phyloP scores from a whole-genome alignment of 2,113 vertebrate genomes.

The Gorilla gorilla region DNA sequence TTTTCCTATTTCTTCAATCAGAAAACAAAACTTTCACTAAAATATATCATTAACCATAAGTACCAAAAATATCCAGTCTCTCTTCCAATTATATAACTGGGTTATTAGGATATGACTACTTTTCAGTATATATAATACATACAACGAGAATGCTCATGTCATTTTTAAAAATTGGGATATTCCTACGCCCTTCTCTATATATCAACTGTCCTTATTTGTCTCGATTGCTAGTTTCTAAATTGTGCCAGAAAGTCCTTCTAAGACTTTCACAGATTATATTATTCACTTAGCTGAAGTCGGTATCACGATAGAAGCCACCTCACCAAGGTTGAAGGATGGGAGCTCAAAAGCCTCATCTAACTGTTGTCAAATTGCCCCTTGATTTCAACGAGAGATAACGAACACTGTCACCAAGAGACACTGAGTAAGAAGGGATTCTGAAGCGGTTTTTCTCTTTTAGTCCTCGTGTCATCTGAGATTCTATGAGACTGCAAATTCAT shows the following conservation, averaged over 20 bases:
- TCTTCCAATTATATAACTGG: not conserved
- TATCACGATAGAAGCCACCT: not conserved
- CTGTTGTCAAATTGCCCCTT: not conserved
- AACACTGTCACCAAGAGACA: not conserved
- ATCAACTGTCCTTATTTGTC: not conserved
- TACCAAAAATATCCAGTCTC: not conserved
- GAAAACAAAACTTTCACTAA: conserved; percentile 36
- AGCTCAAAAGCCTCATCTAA: not conserved
- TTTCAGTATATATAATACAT: not conserved
- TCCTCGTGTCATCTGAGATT: not conserved
- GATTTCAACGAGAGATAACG: not conserved
- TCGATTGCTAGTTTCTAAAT: not conserved
- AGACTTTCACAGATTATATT: not conserved
- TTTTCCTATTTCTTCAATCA: not conserved
- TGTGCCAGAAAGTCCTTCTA: not conserved
- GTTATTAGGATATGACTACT: not conserved
- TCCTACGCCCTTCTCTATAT: not conserved
- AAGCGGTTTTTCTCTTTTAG: not conserved
- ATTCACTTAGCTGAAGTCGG: not conserved
- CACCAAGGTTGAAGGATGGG: not conserved
- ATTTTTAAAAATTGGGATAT: not conserved
- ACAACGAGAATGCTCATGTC: not conserved
- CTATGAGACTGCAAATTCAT: not conserved
- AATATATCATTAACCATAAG: not conserved
- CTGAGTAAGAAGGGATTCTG: not conserved